These are phyloP conservation scores for Grallaria varia DNA, from an alignment of 2,113 vertebrate genomes.

Conservation along the genomic window DNA sequence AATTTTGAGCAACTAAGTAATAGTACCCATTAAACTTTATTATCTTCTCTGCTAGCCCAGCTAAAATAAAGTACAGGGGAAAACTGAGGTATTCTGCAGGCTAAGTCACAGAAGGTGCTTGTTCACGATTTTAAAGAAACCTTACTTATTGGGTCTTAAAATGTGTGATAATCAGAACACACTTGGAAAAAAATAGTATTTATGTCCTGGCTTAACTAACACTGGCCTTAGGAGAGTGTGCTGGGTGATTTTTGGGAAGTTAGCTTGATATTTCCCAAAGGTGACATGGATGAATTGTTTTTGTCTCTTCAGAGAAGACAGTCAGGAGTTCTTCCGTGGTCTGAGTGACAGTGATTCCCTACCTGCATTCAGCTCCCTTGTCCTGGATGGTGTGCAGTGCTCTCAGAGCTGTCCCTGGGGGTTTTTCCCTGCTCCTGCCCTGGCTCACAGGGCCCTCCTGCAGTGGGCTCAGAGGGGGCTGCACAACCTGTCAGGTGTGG, in stretches of 20 bases:
- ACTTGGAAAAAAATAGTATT: not conserved
- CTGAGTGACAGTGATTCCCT: not conserved
- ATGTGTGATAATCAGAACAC: not conserved
- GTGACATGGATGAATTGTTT: not conserved
- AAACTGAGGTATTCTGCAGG: not conserved
- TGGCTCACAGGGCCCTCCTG: not conserved
- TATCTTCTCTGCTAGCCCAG: not conserved
- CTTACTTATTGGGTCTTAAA: not conserved
- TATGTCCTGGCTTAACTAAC: not conserved
- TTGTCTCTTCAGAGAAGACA: not conserved
- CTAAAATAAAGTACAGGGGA: not conserved
- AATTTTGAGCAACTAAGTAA: slow-evolving; percentile 16
- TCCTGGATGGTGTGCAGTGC: accelerated
- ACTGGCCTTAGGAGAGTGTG: not conserved
- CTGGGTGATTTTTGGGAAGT: not conserved
- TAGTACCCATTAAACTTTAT: not conserved
- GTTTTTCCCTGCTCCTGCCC: not conserved
- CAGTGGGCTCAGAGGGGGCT: not conserved
- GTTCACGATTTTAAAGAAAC: not conserved
- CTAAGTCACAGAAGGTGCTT: not conserved
- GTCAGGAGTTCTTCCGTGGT: accelerated
- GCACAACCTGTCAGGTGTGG: not conserved
- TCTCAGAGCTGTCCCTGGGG: not conserved
- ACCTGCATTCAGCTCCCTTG: not conserved
- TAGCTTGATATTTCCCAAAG: not conserved